These are phyloP conservation scores for Puffinus mauretanicus DNA, from an alignment of 2,113 vertebrate species.

Conservation along the genomic window DNA sequence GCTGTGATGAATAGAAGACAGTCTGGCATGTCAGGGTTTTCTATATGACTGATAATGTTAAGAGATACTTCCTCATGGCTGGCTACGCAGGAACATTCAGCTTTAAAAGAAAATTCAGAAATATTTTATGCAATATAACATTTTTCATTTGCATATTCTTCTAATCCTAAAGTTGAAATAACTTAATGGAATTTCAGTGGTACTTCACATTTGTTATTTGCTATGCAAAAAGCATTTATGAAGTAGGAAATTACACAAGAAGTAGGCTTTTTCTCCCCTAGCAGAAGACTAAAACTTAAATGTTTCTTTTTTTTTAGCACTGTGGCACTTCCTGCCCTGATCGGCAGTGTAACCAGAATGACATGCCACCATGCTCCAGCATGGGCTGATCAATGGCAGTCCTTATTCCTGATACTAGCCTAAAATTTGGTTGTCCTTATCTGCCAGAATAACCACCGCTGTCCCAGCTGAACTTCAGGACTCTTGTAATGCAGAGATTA, in stretches of 20 bases:
- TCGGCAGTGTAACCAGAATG: neutral
- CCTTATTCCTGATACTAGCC: neutral
- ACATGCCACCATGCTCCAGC: neutral
- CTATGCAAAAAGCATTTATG: neutral
- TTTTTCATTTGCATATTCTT: neutral
- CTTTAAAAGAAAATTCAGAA: neutral
- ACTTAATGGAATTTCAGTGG: neutral
- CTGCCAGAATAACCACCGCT: neutral
- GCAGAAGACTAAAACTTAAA: neutral
- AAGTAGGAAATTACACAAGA: neutral
- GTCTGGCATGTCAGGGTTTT: slow-evolving; percentile 4
- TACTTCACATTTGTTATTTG: neutral
- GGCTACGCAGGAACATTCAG: neutral
- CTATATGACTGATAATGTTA: neutral
- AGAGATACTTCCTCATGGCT: neutral
- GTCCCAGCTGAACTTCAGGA: neutral
- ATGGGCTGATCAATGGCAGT: neutral
- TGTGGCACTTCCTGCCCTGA: neutral
- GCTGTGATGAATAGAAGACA: neutral
- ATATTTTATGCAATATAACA: neutral
- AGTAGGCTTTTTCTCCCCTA: neutral
- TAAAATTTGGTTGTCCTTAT: neutral
- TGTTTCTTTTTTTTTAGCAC: neutral
- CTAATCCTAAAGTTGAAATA: neutral
- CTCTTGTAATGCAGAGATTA: neutral